Conservation (phyloP, 2,113 vertebrate species). For the Trochalopteron elliotii region DNA sequence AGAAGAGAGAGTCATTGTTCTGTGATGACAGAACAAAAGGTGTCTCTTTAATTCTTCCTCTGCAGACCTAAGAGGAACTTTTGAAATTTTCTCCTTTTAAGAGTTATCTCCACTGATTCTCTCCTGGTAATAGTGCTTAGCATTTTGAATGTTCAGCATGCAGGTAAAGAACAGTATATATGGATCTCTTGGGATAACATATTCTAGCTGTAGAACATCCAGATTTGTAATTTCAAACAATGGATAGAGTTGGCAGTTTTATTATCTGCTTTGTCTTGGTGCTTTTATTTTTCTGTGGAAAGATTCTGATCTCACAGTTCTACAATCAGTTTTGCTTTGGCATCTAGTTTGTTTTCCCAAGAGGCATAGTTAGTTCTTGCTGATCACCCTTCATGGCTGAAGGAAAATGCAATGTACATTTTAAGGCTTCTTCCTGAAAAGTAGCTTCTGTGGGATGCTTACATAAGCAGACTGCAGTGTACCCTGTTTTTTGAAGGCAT, state of each 20-base stretch:
- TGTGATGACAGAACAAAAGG: not conserved
- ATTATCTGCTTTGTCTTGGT: not conserved
- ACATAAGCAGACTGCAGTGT: not conserved
- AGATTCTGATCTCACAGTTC: not conserved
- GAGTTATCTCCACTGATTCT: not conserved
- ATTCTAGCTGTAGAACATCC: not conserved
- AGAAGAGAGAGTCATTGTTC: not conserved
- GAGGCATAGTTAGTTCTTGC: not conserved
- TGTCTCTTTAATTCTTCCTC: not conserved
- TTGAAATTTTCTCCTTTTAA: not conserved
- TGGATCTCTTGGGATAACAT: not conserved
- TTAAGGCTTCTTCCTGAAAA: not conserved
- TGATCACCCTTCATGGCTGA: not conserved
- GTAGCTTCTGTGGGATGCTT: not conserved
- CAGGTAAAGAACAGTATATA: not conserved
- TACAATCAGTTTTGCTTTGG: not conserved
- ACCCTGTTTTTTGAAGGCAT: not conserved
- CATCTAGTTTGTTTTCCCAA: not conserved
- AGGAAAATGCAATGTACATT: not conserved
- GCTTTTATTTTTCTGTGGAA: not conserved
- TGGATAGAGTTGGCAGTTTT: not conserved
- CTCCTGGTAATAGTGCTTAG: not conserved
- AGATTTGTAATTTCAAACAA: not conserved
- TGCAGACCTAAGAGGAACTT: not conserved
- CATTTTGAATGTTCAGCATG: not conserved